phyloP scores from a whole-genome alignment of 2,888 invertebrate genomes.

The Myathropa florea region DNA sequence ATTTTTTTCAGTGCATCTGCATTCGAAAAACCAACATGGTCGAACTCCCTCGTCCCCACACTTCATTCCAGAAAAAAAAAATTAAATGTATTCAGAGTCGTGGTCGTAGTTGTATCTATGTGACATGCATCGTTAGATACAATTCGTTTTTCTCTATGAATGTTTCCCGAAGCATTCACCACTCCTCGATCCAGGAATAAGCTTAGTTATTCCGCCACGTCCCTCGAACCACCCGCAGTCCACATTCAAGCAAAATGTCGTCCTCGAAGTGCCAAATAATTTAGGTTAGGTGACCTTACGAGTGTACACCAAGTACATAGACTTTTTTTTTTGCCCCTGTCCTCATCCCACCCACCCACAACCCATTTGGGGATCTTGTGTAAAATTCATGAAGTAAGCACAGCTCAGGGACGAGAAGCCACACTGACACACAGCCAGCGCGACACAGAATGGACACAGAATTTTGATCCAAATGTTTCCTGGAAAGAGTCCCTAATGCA shows the following conservation, averaged over 20 bases:
- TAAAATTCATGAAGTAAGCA: conserved; percentile 61
- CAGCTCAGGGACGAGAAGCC: conserved; percentile 5
- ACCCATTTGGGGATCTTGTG: not conserved
- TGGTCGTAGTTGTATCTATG: not conserved
- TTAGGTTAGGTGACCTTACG: conserved; percentile 59
- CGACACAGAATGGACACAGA: not conserved
- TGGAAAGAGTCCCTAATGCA: conserved; percentile 57
- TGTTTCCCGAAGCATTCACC: conserved; percentile 10
- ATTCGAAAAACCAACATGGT: not conserved
- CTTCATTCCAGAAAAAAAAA: conserved; percentile 13
- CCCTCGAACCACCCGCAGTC: not conserved
- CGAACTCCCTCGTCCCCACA: not conserved
- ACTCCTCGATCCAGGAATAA: conserved; percentile 39
- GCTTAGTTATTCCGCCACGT: conserved; percentile 1
- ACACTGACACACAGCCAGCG: not conserved
- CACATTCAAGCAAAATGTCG: not conserved
- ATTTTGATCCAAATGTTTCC: conserved; percentile 44
- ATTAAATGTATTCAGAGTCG: conserved; percentile 43
- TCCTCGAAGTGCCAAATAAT: conserved; percentile 52
- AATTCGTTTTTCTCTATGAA: conserved; percentile 1
- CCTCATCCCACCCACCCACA: not conserved
- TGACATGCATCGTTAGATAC: conserved; percentile 23
- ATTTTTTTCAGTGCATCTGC: not conserved
- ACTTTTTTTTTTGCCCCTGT: not conserved
- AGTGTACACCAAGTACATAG: conserved; percentile 1